Percentiles rank a stretch among this genome's conserved stretches.
Evolutionary conservation across 2,888 invertebrate species (phyloP).

Genomic region (Gibbula magus): DNA sequence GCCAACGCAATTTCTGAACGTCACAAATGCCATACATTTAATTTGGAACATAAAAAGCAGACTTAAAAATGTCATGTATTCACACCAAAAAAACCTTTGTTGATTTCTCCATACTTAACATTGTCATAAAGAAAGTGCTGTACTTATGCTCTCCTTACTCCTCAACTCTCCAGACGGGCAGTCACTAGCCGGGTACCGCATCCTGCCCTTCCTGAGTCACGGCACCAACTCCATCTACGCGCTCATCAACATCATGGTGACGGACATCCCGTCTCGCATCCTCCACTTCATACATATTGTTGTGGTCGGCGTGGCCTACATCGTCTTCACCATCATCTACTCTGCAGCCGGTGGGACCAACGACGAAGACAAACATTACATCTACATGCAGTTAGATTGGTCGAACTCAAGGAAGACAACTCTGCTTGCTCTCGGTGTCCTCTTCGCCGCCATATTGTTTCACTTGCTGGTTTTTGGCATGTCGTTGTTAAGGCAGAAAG

Average conservation of each 20-base stretch:
- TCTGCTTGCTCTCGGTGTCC: neutral
- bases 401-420: neutral
- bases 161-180: neutral
- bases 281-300: constrained; percentile 49
- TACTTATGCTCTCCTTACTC: neutral
- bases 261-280: constrained; percentile 48
- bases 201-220: constrained; percentile 31
- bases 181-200: neutral
- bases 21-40: too few species aligned
- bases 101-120: too few species aligned
- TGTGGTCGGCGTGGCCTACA: constrained; percentile 42
- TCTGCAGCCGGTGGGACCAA: constrained; percentile 38
- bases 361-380: neutral
- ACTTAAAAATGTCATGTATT: too few species aligned
- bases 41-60: too few species aligned
- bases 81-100: too few species aligned
- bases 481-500: too few species aligned
- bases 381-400: neutral
- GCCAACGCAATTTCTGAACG: too few species aligned
- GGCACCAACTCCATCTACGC: constrained; percentile 48
- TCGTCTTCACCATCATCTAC: constrained; percentile 48
- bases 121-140: neutral
- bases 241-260: constrained; percentile 36
- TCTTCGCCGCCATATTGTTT: too few species aligned
- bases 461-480: too few species aligned